Evolutionary conservation across 2,888 invertebrate genomes (phyloP), one percentile per base, ranked within the genome.

Genomic region (Pammene fasciana): DNA sequence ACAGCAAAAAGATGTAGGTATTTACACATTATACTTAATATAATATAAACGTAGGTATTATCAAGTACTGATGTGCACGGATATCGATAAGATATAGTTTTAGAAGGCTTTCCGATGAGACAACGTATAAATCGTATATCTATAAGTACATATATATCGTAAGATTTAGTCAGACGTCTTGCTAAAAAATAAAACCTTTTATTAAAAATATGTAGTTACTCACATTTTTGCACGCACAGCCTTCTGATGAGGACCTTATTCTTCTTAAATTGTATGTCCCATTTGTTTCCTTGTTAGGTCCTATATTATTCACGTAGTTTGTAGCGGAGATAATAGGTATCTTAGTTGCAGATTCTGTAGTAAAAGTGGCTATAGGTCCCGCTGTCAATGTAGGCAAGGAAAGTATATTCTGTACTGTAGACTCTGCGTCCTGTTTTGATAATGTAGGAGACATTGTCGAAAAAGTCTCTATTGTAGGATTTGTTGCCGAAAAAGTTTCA

Each of bases 211-310:
- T 9, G 38, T 11, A 11, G 9, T 5, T 61, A 68, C 68, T 68
- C 57, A 68, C 68, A 13, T 18, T 43, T 0, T 43, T n/a, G 48
- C 68, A 68, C 4, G 2, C 2, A n/a, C 68, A 68, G 16, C 26
- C 43, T n/a, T 41, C 43, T 3, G 16, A 26, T n/a, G 48, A 14
- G 13, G 62, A 64, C 9, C 64, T 64, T 10, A 26, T 34, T 45
- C 45, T 55, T 54, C 64, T 65, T 13, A 13, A 4, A 52, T 45
- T 26, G 59, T n/a, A 45, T 26, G 34, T 26, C 9, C 5, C 26
- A 10, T 59, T 45, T 14, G n/a, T 26, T 18, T 26, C n/a, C n/a
- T 55, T 14, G 10, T 26, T 9, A 11, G 52, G 11, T 34, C 7
- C n/a, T 34, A 14, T 10, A 11, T 55, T 43, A 36, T 16, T 55